phyloP scores from a whole-genome alignment of 2,888 invertebrate species.

The Alentia gelatinosa region DNA sequence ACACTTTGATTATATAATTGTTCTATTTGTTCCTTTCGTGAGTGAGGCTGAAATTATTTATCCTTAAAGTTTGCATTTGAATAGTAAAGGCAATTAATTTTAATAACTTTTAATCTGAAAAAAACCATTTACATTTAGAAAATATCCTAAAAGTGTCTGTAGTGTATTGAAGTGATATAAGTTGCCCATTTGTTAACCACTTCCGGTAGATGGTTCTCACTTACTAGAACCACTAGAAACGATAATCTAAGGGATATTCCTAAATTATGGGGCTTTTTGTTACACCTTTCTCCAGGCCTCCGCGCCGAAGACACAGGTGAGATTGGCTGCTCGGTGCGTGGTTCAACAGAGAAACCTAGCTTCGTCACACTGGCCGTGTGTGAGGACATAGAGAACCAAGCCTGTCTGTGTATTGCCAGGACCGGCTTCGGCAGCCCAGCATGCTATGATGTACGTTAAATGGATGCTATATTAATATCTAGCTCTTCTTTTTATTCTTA shows the following conservation, averaged over 20 bases:
- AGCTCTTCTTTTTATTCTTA: no score
- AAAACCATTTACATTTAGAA: no score
- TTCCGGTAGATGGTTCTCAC: not conserved
- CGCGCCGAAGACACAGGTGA: not conserved
- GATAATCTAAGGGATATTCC: not conserved
- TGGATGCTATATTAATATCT: no score
- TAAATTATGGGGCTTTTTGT: not conserved
- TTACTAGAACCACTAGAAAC: not conserved
- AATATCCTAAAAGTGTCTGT: no score
- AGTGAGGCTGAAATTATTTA: no score
- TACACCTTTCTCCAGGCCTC: not conserved
- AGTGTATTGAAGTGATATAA: no score
- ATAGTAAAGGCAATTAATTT: no score
- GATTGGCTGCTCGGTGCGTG: not conserved
- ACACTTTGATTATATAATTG: no score
- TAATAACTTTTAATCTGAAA: no score
- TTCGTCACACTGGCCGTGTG: slow-evolving; percentile 18
- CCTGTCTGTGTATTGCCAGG: not conserved
- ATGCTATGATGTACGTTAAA: not conserved
- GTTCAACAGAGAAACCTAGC: no score
- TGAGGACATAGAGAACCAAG: not conserved
- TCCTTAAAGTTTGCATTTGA: no score
- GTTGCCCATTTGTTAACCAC: not conserved
- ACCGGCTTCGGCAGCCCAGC: not conserved
- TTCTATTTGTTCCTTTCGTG: no score